A percentile compares a stretch with the other conserved stretches of the same genome.
Conservation (phyloP, 2,888 invertebrate species). For the Sarcophaga rosellei region DNA sequence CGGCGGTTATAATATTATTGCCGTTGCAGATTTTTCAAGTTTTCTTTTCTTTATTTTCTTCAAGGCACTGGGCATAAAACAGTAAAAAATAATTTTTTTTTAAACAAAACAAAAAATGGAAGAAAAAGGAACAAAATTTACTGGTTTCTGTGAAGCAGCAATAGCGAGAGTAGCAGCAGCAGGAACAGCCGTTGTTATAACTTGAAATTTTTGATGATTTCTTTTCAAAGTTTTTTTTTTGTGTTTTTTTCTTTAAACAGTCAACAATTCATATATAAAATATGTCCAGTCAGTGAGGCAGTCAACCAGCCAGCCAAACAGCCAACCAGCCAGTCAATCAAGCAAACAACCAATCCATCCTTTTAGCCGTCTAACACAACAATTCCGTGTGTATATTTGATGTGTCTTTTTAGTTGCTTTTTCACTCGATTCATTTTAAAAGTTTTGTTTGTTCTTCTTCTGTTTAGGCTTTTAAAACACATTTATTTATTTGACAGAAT, state of each 20-base stretch:
- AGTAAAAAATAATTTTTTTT: conserved; percentile 42
- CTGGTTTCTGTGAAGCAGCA: conserved; percentile 47
- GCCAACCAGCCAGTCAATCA: conserved; percentile 40
- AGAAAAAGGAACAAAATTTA: conserved; percentile 10
- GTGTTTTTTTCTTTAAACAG: conserved; percentile 42
- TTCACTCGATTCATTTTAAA: conserved; percentile 57
- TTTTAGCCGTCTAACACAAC: conserved; percentile 57
- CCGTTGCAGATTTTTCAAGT: not conserved
- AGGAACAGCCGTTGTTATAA: conserved; percentile 1
- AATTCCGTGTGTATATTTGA: conserved; percentile 51
- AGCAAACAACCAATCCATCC: conserved; percentile 19
- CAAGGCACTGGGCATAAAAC: conserved; percentile 26
- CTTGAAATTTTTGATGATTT: conserved; percentile 58
- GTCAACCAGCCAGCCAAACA: conserved; percentile 20
- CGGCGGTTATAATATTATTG: not conserved
- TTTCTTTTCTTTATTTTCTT: conserved; percentile 4
- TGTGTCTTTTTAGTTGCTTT: conserved; percentile 29
- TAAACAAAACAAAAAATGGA: not conserved
- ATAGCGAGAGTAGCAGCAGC: conserved; percentile 8
- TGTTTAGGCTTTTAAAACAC: conserved; percentile 29
- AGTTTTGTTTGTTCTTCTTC: conserved; percentile 57
- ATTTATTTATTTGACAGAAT: conserved; percentile 46
- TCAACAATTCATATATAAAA: conserved; percentile 59
- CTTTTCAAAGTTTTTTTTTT: conserved; percentile 28
- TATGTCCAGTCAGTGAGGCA: not conserved